phyloP scores from a whole-genome alignment of 2,113 vertebrate species.

The Heliornis fulica region DNA sequence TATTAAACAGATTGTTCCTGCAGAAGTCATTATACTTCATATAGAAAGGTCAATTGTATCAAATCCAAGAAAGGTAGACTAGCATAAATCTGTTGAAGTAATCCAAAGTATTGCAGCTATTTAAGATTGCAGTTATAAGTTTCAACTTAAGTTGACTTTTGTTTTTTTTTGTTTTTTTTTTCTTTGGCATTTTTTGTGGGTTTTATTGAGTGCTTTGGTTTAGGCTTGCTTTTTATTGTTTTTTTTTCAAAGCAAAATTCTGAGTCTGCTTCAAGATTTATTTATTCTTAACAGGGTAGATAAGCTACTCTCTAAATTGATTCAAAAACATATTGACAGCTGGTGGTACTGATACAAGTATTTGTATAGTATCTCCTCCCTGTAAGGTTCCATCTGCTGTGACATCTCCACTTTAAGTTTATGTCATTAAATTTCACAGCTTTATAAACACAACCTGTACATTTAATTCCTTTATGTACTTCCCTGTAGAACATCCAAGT shows the following conservation, averaged over 20 bases:
- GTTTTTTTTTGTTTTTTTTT: background rate
- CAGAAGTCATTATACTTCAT: background rate
- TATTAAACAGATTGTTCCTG: background rate
- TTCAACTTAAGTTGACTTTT: background rate
- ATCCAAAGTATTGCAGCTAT: background rate
- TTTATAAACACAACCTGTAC: background rate
- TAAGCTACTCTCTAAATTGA: conserved; percentile 17
- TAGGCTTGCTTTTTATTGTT: too few relatives aligned
- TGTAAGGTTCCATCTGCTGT: conserved; percentile 31
- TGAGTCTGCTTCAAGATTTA: background rate
- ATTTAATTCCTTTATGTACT: background rate
- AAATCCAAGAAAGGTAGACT: background rate
- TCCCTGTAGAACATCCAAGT: background rate
- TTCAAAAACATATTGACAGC: conserved; percentile 39
- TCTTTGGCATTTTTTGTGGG: background rate
- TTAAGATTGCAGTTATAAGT: background rate
- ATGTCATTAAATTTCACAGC: background rate
- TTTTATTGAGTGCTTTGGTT: background rate
- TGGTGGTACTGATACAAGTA: background rate
- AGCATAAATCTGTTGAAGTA: background rate
- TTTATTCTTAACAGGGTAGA: background rate
- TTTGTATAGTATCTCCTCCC: background rate
- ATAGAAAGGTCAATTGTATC: background rate
- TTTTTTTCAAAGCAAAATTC: background rate
- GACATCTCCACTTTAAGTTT: background rate